phyloP scores from a whole-genome alignment of 2,888 invertebrate species.

The Antheraea yamamai region DNA sequence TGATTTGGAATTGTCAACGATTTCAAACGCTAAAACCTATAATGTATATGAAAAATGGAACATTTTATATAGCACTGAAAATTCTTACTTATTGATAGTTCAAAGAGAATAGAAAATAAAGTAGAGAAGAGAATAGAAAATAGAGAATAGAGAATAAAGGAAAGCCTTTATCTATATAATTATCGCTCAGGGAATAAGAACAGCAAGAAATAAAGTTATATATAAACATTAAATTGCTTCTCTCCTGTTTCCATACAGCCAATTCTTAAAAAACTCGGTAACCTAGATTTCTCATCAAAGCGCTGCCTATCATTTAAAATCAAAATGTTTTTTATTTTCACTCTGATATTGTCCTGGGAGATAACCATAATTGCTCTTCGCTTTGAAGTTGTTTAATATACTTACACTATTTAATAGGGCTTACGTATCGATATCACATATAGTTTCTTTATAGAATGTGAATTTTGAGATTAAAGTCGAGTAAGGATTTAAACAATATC shows the following conservation, averaged over 20 bases:
- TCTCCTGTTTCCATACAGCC: neutral
- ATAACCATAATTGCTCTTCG: neutral
- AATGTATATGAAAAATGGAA: neutral
- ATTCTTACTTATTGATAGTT: neutral
- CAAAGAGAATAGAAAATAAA: too few relatives aligned
- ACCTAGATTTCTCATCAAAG: slow-evolving; percentile 1
- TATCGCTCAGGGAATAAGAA: neutral
- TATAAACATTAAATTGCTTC: neutral
- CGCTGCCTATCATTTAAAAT: neutral
- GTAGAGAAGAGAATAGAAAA: too few relatives aligned
- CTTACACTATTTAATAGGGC: neutral
- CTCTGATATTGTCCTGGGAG: neutral
- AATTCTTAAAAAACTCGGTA: neutral
- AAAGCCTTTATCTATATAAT: neutral
- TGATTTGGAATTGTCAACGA: neutral
- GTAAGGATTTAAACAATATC: too few relatives aligned
- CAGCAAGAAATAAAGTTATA: neutral
- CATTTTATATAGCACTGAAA: neutral
- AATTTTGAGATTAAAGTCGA: too few relatives aligned
- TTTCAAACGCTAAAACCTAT: neutral
- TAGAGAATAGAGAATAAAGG: too few relatives aligned
- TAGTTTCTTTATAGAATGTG: too few relatives aligned
- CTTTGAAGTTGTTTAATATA: neutral
- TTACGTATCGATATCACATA: too few relatives aligned
- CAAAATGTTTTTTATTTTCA: neutral